Evolutionary conservation across 1,140 invertebrate species (phyloP), one percentile per base, ranked within the genome.

Genomic region (Cydia amplana): DNA sequence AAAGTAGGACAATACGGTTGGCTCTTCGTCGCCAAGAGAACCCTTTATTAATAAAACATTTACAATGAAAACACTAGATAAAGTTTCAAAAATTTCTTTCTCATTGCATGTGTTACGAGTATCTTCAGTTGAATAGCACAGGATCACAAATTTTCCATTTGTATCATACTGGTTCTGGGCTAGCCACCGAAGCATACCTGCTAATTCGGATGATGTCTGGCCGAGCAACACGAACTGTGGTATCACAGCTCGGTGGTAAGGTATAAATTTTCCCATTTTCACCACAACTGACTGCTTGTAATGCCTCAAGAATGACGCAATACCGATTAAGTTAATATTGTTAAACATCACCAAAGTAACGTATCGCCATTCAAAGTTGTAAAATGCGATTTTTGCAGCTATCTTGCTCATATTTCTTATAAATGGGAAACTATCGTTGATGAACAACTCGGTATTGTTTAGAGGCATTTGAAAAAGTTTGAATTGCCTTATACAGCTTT

Each of bases 321-420:
- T 55, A 20, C 77, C 78, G 28, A 78, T 67, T n/a, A 77, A 73
- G 60, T 83, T 72, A 7, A 84, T 7, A 10, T 80, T 72, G 43
- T 80, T 80, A 32, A 81, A 84, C 64, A 90, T 72, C 12, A 90
- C 77, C 10, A 90, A 72, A 6, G 84, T 83, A 0, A 83, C 25
- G 18, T 85, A 89, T 16, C 85, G 85, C 87, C 86, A 89, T 77
- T 87, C 82, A 64, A 86, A 89, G 76, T 89, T 87, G 51, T 84
- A 81, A 76, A 78, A 83, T 9, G 82, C 85, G 18, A 89, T 82
- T 75, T 85, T 87, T 43, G 86, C 86, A 20, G 84, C 84, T 9
- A 82, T 76, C 75, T 77, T 64, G 40, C 82, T 83, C 14, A 88
- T 82, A 28, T 83, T 75, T 65, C 75, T 20, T 49, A 83, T 73